These are phyloP conservation scores for Netelia fuscicornis DNA, from an alignment of 2,888 invertebrate genomes.

Conservation along the genomic window DNA sequence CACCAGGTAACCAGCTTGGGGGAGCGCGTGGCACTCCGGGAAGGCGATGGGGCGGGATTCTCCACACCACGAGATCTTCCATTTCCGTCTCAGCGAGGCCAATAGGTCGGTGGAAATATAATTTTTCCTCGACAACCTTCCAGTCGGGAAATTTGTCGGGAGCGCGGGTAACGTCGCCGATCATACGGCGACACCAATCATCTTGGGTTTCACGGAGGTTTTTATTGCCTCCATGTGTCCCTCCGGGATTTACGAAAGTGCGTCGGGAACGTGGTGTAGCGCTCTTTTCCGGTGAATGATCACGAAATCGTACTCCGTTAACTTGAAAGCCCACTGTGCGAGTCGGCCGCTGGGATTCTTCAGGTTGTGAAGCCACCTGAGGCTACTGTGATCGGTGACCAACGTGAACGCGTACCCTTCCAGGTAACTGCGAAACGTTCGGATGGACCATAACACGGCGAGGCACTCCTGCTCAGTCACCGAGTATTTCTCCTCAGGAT, in stretches of 20 bases:
- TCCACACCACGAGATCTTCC: conserved; percentile 29
- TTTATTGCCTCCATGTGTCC: background rate
- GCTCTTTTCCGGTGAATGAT: conserved; percentile 55
- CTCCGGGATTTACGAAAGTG: conserved; percentile 63
- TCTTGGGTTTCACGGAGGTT: background rate
- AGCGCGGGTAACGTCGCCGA: background rate
- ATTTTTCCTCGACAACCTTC: background rate
- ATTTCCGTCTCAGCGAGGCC: background rate
- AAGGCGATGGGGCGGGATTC: background rate
- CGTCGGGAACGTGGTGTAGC: conserved; percentile 61
- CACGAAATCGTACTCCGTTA: conserved; percentile 62
- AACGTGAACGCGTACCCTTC: conserved; percentile 70
- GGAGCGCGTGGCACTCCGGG: background rate
- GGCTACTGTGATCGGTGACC: conserved; percentile 67
- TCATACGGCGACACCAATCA: background rate
- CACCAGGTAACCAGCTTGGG: conserved; percentile 25
- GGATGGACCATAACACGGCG: conserved; percentile 70
- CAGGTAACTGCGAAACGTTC: conserved; percentile 68
- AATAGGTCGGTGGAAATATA: conserved; percentile 3
- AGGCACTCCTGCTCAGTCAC: conserved; percentile 73
- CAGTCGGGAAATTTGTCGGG: conserved; percentile 27
- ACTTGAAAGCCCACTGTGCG: conserved; percentile 69
- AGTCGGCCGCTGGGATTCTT: conserved; percentile 71
- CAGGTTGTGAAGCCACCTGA: conserved; percentile 21
- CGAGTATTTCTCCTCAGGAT: conserved; percentile 68